Evolutionary conservation across 2,797 vertebrate genomes (phyloP).

Genomic region (Australoheros facetus): DNA sequence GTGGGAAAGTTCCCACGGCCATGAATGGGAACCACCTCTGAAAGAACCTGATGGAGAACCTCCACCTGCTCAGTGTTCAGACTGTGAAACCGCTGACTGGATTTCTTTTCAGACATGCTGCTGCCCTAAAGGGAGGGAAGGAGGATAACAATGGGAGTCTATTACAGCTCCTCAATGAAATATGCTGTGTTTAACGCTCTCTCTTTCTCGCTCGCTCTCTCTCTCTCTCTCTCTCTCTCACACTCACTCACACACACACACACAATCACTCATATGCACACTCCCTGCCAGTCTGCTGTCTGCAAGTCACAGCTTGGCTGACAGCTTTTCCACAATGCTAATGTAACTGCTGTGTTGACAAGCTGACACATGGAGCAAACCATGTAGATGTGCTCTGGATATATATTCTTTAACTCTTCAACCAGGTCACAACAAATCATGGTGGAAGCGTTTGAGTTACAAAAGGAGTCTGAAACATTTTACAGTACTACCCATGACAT

Average conservation of each 20-base stretch:
- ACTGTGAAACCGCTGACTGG: conserved; percentile 88
- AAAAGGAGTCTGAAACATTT: conserved; percentile 17
- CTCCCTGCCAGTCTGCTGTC: conserved; percentile 64
- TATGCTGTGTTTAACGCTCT: conserved; percentile 32
- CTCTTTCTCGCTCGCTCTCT: too few species aligned
- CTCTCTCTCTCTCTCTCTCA: not conserved
- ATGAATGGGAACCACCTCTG: conserved; percentile 92
- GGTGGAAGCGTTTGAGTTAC: not conserved
- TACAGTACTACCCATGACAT: not conserved
- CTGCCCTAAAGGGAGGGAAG: conserved; percentile 51
- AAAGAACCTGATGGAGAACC: conserved; percentile 91
- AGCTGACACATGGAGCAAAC: conserved; percentile 58
- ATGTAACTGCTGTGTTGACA: conserved; percentile 70
- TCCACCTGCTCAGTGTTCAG: conserved; percentile 92
- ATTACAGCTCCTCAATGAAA: conserved; percentile 32
- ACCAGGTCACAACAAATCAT: conserved; percentile 41
- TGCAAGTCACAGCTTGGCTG: conserved; percentile 76
- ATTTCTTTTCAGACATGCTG: conserved; percentile 87
- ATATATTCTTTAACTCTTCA: conserved; percentile 36
- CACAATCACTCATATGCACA: conserved; percentile 38
- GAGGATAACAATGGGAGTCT: conserved; percentile 14
- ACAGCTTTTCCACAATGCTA: conserved; percentile 76
- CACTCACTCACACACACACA: conserved; percentile 16
- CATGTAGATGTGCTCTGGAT: conserved; percentile 52
- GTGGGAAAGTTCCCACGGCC: conserved; percentile 97